Conservation (phyloP, 2,797 vertebrate genomes). For the Gallirallus australis region DNA sequence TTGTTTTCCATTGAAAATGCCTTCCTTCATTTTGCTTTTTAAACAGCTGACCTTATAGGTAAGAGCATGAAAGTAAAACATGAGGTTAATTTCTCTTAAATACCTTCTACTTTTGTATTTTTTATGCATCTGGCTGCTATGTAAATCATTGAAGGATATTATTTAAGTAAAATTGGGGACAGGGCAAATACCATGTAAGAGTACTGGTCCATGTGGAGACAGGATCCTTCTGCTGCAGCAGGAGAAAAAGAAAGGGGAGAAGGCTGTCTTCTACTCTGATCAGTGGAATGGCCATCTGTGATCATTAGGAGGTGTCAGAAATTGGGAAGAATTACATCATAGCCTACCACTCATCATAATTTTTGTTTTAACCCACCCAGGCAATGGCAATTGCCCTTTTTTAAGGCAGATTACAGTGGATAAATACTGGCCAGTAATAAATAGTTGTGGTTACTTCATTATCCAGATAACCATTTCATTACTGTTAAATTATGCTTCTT, state of each 20-base stretch:
- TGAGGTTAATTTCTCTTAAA: neutral
- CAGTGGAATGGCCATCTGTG: neutral
- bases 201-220: neutral
- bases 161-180: neutral
- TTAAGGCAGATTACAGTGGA: neutral
- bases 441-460: neutral
- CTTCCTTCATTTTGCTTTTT: neutral
- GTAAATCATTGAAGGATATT: neutral
- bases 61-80: neutral
- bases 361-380: neutral
- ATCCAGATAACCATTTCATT: neutral
- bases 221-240: neutral
- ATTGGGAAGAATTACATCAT: neutral
- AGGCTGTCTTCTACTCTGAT: neutral
- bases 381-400: neutral
- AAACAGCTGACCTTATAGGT: neutral
- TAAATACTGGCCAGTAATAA: neutral
- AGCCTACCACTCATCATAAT: neutral
- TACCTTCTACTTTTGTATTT: neutral
- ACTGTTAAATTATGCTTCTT: neutral
- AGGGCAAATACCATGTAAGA: neutral
- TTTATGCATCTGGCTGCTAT: neutral
- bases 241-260: neutral
- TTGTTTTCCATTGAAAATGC: neutral
- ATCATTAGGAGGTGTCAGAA: neutral